A percentile compares a stretch with the other conserved stretches of the same genome.
Conservation (phyloP, 2,797 vertebrate genomes). For the Sylvilagus floridanus region DNA sequence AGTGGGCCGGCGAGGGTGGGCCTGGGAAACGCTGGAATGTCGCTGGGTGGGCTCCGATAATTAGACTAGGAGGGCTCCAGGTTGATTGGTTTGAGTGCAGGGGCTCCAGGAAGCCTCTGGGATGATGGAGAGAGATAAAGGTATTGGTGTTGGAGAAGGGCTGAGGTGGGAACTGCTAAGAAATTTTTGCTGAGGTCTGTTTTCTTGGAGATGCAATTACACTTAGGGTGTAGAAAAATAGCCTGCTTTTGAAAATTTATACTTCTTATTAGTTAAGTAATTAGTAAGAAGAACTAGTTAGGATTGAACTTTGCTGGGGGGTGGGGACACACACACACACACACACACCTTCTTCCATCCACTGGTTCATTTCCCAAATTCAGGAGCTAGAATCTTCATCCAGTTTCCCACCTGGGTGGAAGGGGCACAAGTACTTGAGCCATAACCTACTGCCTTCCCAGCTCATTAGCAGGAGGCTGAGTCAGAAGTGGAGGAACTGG, state of each 20-base stretch:
- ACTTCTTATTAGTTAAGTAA: constrained; percentile 52
- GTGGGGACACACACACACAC: too few relatives aligned
- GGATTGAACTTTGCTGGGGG: not conserved
- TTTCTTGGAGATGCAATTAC: not conserved
- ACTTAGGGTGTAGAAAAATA: not conserved
- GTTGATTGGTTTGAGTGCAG: not conserved
- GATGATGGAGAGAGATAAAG: not conserved
- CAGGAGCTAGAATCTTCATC: too few relatives aligned
- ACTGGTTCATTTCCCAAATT: too few relatives aligned
- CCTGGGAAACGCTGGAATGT: not conserved
- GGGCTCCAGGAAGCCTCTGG: not conserved
- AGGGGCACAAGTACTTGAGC: too few relatives aligned
- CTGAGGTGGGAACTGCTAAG: not conserved
- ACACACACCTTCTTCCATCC: too few relatives aligned
- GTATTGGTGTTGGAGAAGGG: not conserved
- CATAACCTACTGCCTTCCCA: too few relatives aligned
- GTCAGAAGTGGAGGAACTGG: too few relatives aligned
- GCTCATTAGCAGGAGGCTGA: too few relatives aligned
- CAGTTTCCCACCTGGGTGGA: too few relatives aligned
- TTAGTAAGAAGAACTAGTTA: not conserved
- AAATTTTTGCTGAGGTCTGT: not conserved
- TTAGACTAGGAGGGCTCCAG: not conserved
- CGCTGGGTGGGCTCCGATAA: not conserved
- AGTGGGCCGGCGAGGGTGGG: not conserved
- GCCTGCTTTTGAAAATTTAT: not conserved